Percentiles rank a stretch among this genome's conserved stretches.
Conservation (phyloP, 1,140 invertebrate genomes). For the Chironomus striatipennis region DNA sequence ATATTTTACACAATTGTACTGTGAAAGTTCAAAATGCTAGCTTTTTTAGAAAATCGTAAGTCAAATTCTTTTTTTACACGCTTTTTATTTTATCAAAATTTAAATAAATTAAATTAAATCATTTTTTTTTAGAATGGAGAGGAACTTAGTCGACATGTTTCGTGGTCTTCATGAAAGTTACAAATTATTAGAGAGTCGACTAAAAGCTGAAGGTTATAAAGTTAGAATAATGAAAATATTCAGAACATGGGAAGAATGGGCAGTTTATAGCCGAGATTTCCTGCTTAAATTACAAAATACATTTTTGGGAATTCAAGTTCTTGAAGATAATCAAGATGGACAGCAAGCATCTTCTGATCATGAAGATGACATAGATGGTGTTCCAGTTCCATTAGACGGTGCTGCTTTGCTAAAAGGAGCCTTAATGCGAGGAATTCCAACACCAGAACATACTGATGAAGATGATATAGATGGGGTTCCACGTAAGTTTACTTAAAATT, state of each 20-base stretch:
- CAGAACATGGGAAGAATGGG: slow-evolving; percentile 96
- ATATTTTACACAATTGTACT: slow-evolving; percentile 94
- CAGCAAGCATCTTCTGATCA: slow-evolving; percentile 55
- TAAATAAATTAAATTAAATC: background rate
- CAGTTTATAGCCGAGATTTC: slow-evolving; percentile 92
- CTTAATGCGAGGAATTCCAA: slow-evolving; percentile 45
- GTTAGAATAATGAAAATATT: slow-evolving; percentile 90
- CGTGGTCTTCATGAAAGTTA: slow-evolving; percentile 69
- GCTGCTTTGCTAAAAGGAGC: slow-evolving; percentile 65
- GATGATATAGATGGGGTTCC: slow-evolving; percentile 70
- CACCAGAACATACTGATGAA: slow-evolving; percentile 40
- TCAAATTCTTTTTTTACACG: slow-evolving; percentile 30
- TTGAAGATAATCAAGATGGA: slow-evolving; percentile 51
- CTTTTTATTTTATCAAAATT: too few species aligned
- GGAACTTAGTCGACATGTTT: slow-evolving; percentile 79
- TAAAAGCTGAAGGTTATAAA: slow-evolving; percentile 95
- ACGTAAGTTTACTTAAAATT: slow-evolving; percentile 41
- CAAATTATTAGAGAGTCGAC: slow-evolving; percentile 70
- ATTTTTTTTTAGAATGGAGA: slow-evolving; percentile 63
- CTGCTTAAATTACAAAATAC: slow-evolving; percentile 83
- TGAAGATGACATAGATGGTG: slow-evolving; percentile 63
- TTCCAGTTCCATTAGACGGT: slow-evolving; percentile 75
- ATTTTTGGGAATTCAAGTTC: slow-evolving; percentile 60
- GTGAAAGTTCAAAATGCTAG: slow-evolving; percentile 97
- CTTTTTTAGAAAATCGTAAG: slow-evolving; percentile 82